phyloP scores from a whole-genome alignment of 2,113 vertebrate genomes.

The Bufo bufo region DNA sequence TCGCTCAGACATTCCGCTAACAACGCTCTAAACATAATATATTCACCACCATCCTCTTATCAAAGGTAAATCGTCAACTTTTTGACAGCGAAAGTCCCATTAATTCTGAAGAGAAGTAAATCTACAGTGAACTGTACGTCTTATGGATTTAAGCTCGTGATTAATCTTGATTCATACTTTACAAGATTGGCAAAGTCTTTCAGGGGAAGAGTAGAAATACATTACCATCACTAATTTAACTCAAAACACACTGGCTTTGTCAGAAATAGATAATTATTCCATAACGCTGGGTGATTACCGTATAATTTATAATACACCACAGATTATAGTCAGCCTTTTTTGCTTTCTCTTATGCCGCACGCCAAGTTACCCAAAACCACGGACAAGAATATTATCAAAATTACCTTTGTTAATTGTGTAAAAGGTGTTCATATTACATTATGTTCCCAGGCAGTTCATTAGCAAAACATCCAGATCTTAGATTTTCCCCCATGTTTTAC shows the following conservation, averaged over 20 bases:
- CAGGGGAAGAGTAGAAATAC: constrained; percentile 34
- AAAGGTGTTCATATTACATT: constrained; percentile 38
- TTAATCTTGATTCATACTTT: constrained; percentile 51
- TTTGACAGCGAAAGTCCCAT: constrained; percentile 47
- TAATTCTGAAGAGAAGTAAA: constrained; percentile 47
- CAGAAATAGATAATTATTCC: constrained; percentile 46
- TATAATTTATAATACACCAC: constrained; percentile 40
- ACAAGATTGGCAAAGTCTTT: constrained; percentile 6
- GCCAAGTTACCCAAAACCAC: constrained; percentile 9
- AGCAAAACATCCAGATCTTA: constrained; percentile 14
- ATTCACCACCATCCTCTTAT: constrained; percentile 26
- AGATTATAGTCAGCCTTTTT: constrained; percentile 31
- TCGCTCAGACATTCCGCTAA: constrained; percentile 13
- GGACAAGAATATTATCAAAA: constrained; percentile 1
- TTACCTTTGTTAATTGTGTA: constrained; percentile 47
- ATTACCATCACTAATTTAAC: constrained; percentile 45
- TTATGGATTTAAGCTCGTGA: constrained; percentile 42
- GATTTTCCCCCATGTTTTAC: constrained; percentile 3
- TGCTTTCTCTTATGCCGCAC: not conserved
- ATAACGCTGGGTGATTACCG: constrained; percentile 29
- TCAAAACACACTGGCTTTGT: constrained; percentile 38
- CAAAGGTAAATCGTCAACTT: constrained; percentile 33
- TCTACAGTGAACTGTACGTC: constrained; percentile 41
- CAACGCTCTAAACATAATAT: constrained; percentile 20
- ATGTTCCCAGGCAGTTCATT: constrained; percentile 47